phyloP scores from a whole-genome alignment of 2,888 invertebrate species.

The Tolmerus cingulatus region DNA sequence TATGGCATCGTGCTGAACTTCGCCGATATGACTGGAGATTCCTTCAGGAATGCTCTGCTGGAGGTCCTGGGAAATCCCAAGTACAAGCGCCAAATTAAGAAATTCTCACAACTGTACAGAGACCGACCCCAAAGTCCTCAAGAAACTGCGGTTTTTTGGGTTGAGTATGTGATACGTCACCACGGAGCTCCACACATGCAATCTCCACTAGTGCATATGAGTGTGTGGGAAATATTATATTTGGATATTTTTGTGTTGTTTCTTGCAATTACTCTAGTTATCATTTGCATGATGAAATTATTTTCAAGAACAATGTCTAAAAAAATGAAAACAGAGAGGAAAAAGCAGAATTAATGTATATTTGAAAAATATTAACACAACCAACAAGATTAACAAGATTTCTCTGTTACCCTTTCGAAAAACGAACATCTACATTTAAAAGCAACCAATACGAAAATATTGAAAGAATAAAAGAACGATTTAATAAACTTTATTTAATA shows the following conservation, averaged over 20 bases:
- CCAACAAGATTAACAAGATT: too few relatives aligned
- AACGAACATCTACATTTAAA: too few relatives aligned
- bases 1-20: conserved; percentile 52
- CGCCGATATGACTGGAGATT: conserved; percentile 47
- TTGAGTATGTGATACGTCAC: conserved; percentile 67
- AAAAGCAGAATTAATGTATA: not conserved
- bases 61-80: conserved; percentile 53
- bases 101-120: conserved; percentile 63
- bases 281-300: not conserved
- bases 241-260: conserved; percentile 62
- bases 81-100: conserved; percentile 56
- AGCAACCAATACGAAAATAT: too few relatives aligned
- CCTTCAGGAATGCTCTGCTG: conserved; percentile 47
- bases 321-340: not conserved
- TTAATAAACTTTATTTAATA: too few relatives aligned
- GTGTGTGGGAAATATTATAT: conserved; percentile 62
- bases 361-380: too few relatives aligned
- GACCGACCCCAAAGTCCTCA: conserved; percentile 66
- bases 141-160: conserved; percentile 67
- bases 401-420: too few relatives aligned
- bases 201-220: conserved; percentile 63
- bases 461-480: too few relatives aligned
- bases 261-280: not conserved
- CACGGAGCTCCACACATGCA: conserved; percentile 66
- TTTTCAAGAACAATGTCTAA: not conserved